phyloP scores from a whole-genome alignment of 2,888 invertebrate species.

The Calameuta filiformis region DNA sequence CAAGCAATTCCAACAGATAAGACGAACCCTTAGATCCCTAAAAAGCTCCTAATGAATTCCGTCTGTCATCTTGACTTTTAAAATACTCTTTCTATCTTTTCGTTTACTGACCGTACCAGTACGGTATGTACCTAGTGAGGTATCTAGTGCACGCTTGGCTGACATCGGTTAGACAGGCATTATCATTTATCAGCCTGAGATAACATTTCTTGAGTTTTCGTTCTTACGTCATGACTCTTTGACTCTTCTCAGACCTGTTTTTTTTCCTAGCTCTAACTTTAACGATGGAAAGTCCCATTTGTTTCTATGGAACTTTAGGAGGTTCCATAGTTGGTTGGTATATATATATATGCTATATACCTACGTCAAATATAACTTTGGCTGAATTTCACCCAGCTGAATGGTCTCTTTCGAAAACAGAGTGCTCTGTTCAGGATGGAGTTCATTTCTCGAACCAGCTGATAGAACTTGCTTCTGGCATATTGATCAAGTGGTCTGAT shows the following conservation, averaged over 20 bases:
- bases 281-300: background rate
- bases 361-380: background rate
- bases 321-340: background rate
- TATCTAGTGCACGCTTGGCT: background rate
- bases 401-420: background rate
- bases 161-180: background rate
- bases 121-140: background rate
- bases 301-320: background rate
- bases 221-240: background rate
- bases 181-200: background rate
- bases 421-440: background rate
- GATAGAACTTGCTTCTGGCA: conserved; percentile 4
- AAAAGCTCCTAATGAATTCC: background rate
- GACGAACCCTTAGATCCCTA: background rate
- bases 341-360: background rate
- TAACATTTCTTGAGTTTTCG: background rate
- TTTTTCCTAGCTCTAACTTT: background rate
- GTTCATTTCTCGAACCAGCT: background rate
- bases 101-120: background rate
- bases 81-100: background rate
- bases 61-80: background rate
- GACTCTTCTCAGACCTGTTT: background rate
- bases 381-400: background rate
- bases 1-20: background rate
- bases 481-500: conserved; percentile 18